Evolutionary conservation across 2,888 invertebrate species (phyloP).

Genomic region (Drepanosiphum platanoidis): DNA sequence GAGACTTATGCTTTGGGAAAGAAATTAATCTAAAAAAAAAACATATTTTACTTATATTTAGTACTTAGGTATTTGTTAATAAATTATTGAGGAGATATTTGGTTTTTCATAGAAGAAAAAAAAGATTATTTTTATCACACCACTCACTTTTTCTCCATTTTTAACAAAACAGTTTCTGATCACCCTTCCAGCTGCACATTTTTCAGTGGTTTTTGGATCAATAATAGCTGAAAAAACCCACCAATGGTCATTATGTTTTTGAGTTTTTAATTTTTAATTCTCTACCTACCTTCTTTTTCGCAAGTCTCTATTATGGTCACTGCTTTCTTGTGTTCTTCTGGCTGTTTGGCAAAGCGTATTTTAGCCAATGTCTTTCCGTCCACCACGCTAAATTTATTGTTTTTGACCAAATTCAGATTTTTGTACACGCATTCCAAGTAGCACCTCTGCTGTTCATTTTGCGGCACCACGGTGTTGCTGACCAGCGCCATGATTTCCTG

Average conservation of each 20-base stretch:
- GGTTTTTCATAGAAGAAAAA: not conserved
- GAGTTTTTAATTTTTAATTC: not conserved
- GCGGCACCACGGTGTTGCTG: slow-evolving; percentile 61
- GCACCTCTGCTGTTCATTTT: slow-evolving; percentile 64
- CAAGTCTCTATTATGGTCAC: slow-evolving; percentile 65
- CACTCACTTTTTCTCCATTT: slow-evolving; percentile 65
- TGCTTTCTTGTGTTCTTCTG: slow-evolving; percentile 65
- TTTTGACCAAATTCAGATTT: slow-evolving; percentile 64
- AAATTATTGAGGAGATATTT: slow-evolving; percentile 9
- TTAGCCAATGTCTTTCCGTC: slow-evolving; percentile 64
- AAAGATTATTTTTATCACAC: not conserved
- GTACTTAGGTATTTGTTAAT: not conserved
- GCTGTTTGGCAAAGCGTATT: slow-evolving; percentile 64
- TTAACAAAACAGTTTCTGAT: slow-evolving; percentile 65
- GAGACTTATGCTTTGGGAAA: slow-evolving; percentile 64
- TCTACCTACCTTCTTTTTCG: slow-evolving; percentile 65
- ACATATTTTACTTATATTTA: not conserved
- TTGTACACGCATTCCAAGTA: slow-evolving; percentile 65
- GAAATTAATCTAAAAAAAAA: slow-evolving; percentile 64
- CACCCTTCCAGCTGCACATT: slow-evolving; percentile 65
- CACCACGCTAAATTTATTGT: slow-evolving; percentile 64
- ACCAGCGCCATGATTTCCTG: slow-evolving; percentile 63
- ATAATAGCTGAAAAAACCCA: slow-evolving; percentile 63
- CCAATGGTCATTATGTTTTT: not conserved
- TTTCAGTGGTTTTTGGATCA: slow-evolving; percentile 64